Base-by-base conservation (phyloP, 1,140 invertebrate genomes). In the Rhagoletis zephyria region DNA sequence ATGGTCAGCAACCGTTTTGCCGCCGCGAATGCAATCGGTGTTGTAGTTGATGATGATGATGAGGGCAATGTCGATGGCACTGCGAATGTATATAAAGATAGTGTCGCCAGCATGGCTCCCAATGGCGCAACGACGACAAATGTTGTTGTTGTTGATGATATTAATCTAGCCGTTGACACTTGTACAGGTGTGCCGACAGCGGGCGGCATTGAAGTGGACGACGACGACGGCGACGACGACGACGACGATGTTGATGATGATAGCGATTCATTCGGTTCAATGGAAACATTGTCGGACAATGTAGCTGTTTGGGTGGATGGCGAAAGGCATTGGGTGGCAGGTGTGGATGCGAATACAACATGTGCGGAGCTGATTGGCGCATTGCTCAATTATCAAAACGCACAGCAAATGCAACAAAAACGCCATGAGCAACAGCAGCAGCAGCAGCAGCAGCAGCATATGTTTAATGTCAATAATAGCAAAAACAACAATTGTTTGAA, bases 281-380 rank as follows among this genome's bases (percentile, higher is more conserved):
- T 88, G 87, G 90, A 90, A 61, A 90, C 89, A 1, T 51, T 88
- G 14, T 89, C 89, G 74, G 95, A 95, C 89, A 96, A 97, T 91
- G 95, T 97, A n/a, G 96, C 96, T 0, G 95, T 97, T 87, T 95
- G 96, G 95, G 95, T 97, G 2, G 93, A 95, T 86, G 96, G 96
- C 42, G 95, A 95, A 88, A 95, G 96, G 90, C 95, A 96, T 89
- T 97, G 96, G 96, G 95, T 97, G 42, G 95, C 96, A 2, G 96
- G 97, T 10, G 95, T 97, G 6, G 94, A 95, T 19, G 94, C 95
- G 12, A 94, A 95, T 85, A 97, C 97, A 3, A 97, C 96, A 1
- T 97, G 96, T 90, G 95, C 95, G 63, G 96, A 97, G 91, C 94
- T 97, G 85, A 95, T 97, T 70, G 94, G 95, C 87, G 96, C 96